Evolutionary conservation across 2,888 invertebrate genomes (phyloP).

Genomic region (Drosophila limbata): DNA sequence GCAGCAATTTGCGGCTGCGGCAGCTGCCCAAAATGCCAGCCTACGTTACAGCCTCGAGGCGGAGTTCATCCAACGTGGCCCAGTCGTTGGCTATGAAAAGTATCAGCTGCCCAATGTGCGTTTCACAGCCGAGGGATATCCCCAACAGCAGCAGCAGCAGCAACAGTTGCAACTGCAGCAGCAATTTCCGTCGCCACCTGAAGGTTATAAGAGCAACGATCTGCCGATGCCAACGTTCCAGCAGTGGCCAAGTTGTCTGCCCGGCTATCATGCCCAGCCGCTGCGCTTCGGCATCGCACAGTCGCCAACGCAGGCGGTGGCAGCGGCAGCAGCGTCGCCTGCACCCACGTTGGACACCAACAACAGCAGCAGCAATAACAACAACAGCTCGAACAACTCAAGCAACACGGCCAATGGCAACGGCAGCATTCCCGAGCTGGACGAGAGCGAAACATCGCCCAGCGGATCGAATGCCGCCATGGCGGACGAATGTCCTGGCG

Average conservation of each 20-base stretch:
- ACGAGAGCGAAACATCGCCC: constrained; percentile 83
- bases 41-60: constrained; percentile 88
- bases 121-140: constrained; percentile 93
- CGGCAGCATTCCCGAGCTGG: constrained; percentile 84
- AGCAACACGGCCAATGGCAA: constrained; percentile 86
- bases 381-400: constrained; percentile 36
- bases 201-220: constrained; percentile 87
- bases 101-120: constrained; percentile 87
- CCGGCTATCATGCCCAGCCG: constrained; percentile 85
- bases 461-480: constrained; percentile 53
- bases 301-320: constrained; percentile 43
- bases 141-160: constrained; percentile 84
- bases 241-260: constrained; percentile 87
- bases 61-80: constrained; percentile 87
- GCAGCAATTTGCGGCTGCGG: constrained; percentile 71
- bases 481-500: constrained; percentile 30
- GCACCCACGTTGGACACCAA: constrained; percentile 12
- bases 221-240: constrained; percentile 80
- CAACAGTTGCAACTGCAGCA: constrained; percentile 71
- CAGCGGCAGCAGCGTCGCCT: constrained; percentile 34
- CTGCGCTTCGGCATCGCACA: constrained; percentile 76
- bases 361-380: constrained; percentile 20
- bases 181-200: constrained; percentile 89
- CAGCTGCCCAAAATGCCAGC: constrained; percentile 86
- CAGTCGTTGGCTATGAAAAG: constrained; percentile 86